phyloP scores from a whole-genome alignment of 2,113 vertebrate species.

The Heptranchias perlo region DNA sequence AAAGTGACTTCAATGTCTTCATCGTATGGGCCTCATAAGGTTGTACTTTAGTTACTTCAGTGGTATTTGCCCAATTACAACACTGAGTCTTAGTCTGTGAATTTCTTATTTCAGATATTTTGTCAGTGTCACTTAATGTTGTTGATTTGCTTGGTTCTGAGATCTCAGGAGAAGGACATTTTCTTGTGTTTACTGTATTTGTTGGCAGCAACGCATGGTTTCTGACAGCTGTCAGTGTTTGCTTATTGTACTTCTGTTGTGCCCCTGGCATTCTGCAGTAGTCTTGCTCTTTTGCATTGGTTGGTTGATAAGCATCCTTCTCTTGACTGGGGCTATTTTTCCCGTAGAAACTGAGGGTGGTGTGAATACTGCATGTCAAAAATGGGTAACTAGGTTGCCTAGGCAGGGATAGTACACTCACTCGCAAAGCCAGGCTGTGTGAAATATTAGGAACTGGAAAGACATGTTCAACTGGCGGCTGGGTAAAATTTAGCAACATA shows the following conservation, averaged over 20 bases:
- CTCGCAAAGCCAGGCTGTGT: slow-evolving; percentile 89
- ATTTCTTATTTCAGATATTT: slow-evolving; percentile 57
- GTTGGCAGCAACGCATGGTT: slow-evolving; percentile 46
- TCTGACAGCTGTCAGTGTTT: slow-evolving; percentile 51
- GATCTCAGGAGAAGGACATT: slow-evolving; percentile 57
- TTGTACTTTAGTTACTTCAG: slow-evolving; percentile 57
- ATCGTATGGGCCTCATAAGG: slow-evolving; percentile 56
- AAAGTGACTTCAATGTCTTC: slow-evolving; percentile 77
- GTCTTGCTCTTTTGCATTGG: slow-evolving; percentile 47
- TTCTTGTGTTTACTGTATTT: slow-evolving; percentile 52
- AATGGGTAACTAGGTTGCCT: slow-evolving; percentile 90
- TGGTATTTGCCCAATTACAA: slow-evolving; percentile 52
- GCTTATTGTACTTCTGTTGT: slow-evolving; percentile 62
- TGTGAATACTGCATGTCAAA: slow-evolving; percentile 90
- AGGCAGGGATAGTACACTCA: slow-evolving; percentile 91
- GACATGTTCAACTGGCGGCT: slow-evolving; percentile 86
- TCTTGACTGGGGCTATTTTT: slow-evolving; percentile 60
- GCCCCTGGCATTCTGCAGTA: slow-evolving; percentile 56
- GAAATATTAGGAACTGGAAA: slow-evolving; percentile 93
- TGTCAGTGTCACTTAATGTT: slow-evolving; percentile 54
- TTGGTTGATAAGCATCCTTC: slow-evolving; percentile 48
- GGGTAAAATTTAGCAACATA: slow-evolving; percentile 85
- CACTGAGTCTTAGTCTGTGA: slow-evolving; percentile 58
- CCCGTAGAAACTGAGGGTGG: slow-evolving; percentile 69
- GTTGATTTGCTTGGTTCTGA: slow-evolving; percentile 63